Base-by-base conservation (phyloP, 2,888 invertebrate genomes). In the Idaea dimidiata region DNA sequence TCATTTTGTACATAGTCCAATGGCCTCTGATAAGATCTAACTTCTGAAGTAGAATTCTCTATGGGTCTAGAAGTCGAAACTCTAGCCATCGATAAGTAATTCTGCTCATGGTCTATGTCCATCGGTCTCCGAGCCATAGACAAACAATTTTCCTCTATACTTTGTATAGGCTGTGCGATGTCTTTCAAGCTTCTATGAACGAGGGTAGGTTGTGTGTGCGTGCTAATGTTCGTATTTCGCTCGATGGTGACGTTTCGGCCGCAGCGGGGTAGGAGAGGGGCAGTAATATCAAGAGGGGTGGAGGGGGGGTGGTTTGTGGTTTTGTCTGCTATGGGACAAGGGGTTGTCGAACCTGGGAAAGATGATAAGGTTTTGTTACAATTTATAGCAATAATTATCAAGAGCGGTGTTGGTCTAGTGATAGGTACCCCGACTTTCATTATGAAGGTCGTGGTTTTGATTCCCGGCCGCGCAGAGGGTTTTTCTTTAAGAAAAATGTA, bases 231-330 rank as follows among this genome's bases (percentile, higher is more conserved):
- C 10, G 90, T 90, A 78, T 91, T 91, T 0, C 96, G 94, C 10
- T 97, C 97, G 82, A 97, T 97, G 84, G 97, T 98, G 10, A 96
- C 95, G 91, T 97, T 98, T 32, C 96, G 93, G 0, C 97, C 98
- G 82, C 97, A 97, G 84, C 97, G 96, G 0, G 97, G 96, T 0
- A 89, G 78, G 57, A 97, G 87, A 53, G 95, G 95, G 1, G 88
- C 87, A 6, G 83, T 82, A 63, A 87, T 88, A 75, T 89, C 90
- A 71, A 87, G 84, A 1, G 70, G 67, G 33, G 80, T 82, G 0
- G 73, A 64, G 0, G 69, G 59, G 0, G 79, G 82, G 62, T 84
- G 84, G 75, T 91, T 92, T 0, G 86, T 88, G 70, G 88, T 89
- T 62, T 91, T 91, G 66, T 91, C 91, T 0, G 70, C 54, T 91